Evolutionary conservation across 1,140 invertebrate species (phyloP).

Genomic region (Homarus americanus): DNA sequence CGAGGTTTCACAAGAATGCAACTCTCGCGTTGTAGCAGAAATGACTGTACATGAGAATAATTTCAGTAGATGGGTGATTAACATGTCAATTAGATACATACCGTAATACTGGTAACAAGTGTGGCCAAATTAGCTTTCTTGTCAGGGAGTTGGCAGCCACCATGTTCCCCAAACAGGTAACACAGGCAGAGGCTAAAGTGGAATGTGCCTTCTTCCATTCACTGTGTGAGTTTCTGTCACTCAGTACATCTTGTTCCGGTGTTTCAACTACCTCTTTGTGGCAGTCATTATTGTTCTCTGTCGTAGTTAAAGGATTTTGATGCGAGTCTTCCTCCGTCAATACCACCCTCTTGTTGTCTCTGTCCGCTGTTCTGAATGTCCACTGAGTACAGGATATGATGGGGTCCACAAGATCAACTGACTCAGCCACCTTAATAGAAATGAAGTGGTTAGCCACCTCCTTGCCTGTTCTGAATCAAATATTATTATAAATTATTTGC

Average conservation of each 20-base stretch:
- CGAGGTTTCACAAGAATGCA: no score
- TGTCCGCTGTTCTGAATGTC: conserved; percentile 18
- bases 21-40: no score
- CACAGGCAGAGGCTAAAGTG: conserved; percentile 29
- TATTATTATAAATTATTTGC: not conserved
- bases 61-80: no score
- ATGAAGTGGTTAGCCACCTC: not conserved
- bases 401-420: conserved; percentile 35
- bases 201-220: conserved; percentile 41
- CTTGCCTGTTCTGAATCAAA: not conserved
- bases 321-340: not conserved
- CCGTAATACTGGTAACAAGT: not conserved
- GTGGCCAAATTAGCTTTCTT: conserved; percentile 29
- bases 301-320: no score
- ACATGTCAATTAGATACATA: no score
- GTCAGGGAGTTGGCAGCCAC: conserved; percentile 42
- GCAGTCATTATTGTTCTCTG: not conserved
- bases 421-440: conserved; percentile 44
- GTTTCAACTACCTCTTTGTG: not conserved
- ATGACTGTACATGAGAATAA: no score
- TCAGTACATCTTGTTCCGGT: not conserved
- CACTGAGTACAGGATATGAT: conserved; percentile 36
- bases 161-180: conserved; percentile 44
- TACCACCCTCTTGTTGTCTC: no score
- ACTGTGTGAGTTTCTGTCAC: not conserved